Evolutionary conservation across 2,888 invertebrate species (phyloP).

Genomic region (Julus scandinavius): DNA sequence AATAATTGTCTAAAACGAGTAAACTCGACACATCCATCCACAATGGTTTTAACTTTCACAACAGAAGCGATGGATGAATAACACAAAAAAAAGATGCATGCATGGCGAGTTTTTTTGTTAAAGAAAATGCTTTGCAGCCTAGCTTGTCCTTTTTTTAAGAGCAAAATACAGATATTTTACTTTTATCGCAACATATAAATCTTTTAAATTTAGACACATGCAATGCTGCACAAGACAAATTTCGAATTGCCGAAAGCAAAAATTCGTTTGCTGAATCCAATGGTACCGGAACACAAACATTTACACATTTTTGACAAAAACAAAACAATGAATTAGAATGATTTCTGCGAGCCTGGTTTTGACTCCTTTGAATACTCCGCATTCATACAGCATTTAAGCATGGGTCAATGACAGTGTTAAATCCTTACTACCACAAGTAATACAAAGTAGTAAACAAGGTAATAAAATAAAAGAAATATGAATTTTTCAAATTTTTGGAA

Average conservation of each 20-base stretch:
- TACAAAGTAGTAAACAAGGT: too few relatives aligned
- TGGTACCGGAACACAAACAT: neutral
- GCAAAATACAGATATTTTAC: neutral
- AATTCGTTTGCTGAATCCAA: slow-evolving; percentile 5
- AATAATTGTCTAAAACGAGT: slow-evolving; percentile 39
- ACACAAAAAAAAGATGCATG: neutral
- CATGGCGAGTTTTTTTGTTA: neutral
- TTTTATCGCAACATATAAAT: neutral
- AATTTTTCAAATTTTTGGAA: too few relatives aligned
- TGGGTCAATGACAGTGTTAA: too few relatives aligned
- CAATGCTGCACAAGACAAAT: neutral
- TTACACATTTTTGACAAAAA: neutral
- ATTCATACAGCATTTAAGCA: too few relatives aligned
- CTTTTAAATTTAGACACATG: neutral
- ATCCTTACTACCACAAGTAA: too few relatives aligned
- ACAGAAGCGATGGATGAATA: neutral
- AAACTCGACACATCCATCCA: slow-evolving; percentile 4
- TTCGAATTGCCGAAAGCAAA: neutral
- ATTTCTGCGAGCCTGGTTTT: too few relatives aligned
- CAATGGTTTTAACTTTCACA: slow-evolving; percentile 2
- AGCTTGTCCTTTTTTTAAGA: neutral
- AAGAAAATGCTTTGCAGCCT: neutral
- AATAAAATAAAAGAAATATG: too few relatives aligned
- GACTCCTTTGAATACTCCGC: too few relatives aligned
- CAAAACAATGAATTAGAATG: neutral